Conservation (phyloP, 1,140 invertebrate genomes). For the Mya arenaria region DNA sequence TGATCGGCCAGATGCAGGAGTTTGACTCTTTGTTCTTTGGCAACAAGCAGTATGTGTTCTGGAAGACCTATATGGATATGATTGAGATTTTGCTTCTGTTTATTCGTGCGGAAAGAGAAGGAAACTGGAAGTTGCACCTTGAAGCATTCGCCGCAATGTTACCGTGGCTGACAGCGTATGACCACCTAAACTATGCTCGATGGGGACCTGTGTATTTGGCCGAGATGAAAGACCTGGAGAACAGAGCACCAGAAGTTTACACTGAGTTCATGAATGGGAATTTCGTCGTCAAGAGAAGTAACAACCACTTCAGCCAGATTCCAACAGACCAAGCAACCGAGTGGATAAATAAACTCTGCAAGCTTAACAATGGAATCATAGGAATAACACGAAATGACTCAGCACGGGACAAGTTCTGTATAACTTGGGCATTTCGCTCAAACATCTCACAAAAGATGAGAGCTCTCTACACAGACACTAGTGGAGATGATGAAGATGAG, state of each 20-base stretch:
- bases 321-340: conserved; percentile 47
- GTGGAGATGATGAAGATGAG: too few relatives aligned
- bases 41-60: too few relatives aligned
- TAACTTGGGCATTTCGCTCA: conserved; percentile 1
- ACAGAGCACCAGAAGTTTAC: conserved; percentile 24
- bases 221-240: conserved; percentile 42
- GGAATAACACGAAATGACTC: not conserved
- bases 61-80: too few relatives aligned
- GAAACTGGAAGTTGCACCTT: conserved; percentile 20
- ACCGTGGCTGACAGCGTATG: conserved; percentile 22
- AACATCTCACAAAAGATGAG: too few relatives aligned
- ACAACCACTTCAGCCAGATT: conserved; percentile 44
- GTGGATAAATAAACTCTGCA: conserved; percentile 37
- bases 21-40: too few relatives aligned
- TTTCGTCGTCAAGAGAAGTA: conserved; percentile 44
- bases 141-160: conserved; percentile 39
- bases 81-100: not conserved
- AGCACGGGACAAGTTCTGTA: conserved; percentile 4
- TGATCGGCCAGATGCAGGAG: too few relatives aligned
- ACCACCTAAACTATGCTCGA: conserved; percentile 36
- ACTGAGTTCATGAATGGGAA: conserved; percentile 28
- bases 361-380: not conserved
- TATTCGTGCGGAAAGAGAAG: conserved; percentile 23
- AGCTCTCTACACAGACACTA: too few relatives aligned
- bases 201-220: conserved; percentile 43